Evolutionary conservation across 2,113 vertebrate genomes (phyloP), one percentile per base, ranked within the genome.

Genomic region (Syngnathus typhle): DNA sequence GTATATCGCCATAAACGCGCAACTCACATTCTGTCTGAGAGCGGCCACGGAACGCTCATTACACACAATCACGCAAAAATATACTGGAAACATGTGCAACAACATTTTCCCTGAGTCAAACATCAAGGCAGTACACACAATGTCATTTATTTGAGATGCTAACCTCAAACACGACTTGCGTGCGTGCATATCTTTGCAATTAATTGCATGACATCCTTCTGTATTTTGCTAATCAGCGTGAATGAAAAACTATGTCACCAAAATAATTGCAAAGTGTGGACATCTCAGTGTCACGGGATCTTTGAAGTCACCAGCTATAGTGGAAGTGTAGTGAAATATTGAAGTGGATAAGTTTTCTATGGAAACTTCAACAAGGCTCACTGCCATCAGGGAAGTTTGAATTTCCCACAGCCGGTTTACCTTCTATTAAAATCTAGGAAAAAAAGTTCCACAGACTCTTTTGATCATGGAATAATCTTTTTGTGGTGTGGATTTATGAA

Each of bases 161-260:
- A 75, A 80, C 67, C 68, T 27, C 52, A 61, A 73, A 77, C 56
- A 69, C 67, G 54, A 71, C 51, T 70, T 71, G 70, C 71, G 65
- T 39, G 21, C 67, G 38, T 41, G 39, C 54, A 70, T 56, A 69
- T 16, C 13, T 5, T 37, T 44, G 66, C 64, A 60, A 67, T 70
- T 65, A 60, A 67, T 70, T 65, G 52, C 65, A 41, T 61, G 74
- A 39, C 63, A 58, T 73, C 47, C 9, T 11, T 13, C 64, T 75
- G 81, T 73, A 74, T 67, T 55, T 72, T 75, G 79, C 85, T 58
- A 74, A 83, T 84, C 73, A 68, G 44, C 61, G 60, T 69, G 43
- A 80, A 75, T 49, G 61, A 36, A 69, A 43, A 73, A 81, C 77
- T 74, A 70, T 76, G 78, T 68, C 46, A 58, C 47, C 21, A 58